Evolutionary conservation across 2,797 vertebrate genomes (phyloP).

Genomic region (Poeciliopsis gracilis): DNA sequence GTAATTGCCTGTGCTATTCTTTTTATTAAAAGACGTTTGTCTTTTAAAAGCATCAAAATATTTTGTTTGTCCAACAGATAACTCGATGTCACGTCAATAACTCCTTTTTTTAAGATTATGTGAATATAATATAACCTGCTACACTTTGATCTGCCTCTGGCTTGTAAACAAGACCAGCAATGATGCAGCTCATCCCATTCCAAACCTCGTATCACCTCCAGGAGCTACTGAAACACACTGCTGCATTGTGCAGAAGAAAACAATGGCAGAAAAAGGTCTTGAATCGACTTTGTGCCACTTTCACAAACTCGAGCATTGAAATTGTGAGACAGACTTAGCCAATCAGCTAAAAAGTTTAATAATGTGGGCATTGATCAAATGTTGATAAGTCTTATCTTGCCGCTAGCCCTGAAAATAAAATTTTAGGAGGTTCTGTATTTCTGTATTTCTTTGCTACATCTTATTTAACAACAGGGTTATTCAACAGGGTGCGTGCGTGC

Average conservation of each 20-base stretch:
- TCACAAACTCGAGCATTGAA: neutral
- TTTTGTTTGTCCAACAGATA: neutral
- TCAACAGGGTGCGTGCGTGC: too few relatives aligned
- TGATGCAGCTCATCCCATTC: neutral
- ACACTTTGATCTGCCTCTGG: neutral
- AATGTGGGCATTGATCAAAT: constrained; percentile 39
- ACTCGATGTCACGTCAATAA: neutral
- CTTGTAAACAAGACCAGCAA: neutral
- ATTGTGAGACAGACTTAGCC: neutral
- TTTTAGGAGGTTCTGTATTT: constrained; percentile 7
- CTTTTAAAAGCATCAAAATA: neutral
- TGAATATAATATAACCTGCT: neutral
- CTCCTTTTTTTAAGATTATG: neutral
- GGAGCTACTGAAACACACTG: neutral
- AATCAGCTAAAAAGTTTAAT: constrained; percentile 13
- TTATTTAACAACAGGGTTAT: too few relatives aligned
- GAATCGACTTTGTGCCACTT: neutral
- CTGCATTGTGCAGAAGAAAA: neutral
- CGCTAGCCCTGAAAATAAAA: neutral
- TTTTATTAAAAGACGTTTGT: neutral
- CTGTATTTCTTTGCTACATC: constrained; percentile 18
- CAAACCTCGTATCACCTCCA: neutral
- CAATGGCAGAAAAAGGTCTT: neutral
- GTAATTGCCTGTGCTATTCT: neutral
- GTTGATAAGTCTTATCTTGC: constrained; percentile 8